Percentiles rank a stretch among this genome's conserved stretches.
Evolutionary conservation across 2,797 vertebrate genomes (phyloP).

Genomic region (Tokudaia muenninki): DNA sequence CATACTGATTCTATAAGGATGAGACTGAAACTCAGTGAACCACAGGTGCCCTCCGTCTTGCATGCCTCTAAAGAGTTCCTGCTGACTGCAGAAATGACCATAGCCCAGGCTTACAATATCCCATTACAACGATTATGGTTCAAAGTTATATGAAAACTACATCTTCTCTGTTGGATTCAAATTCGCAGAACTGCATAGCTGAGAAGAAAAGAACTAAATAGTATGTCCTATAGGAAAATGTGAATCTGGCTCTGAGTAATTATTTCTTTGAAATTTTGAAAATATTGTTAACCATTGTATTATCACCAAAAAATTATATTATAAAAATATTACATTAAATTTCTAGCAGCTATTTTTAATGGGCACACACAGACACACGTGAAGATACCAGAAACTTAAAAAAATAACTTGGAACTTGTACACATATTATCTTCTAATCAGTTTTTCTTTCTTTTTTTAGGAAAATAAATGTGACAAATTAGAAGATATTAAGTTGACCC

Average conservation of each 20-base stretch:
- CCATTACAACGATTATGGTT: slow-evolving; percentile 84
- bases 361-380: too few species aligned
- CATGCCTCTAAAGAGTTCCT: slow-evolving; percentile 81
- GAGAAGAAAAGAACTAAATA: slow-evolving; percentile 81
- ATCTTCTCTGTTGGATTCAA: slow-evolving; percentile 85
- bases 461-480: slow-evolving; percentile 57
- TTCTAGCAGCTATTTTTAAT: neutral
- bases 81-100: slow-evolving; percentile 84
- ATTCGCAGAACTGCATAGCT: slow-evolving; percentile 82
- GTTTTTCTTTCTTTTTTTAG: slow-evolving; percentile 25
- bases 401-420: slow-evolving; percentile 16
- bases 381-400: neutral
- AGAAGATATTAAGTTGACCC: neutral
- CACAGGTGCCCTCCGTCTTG: slow-evolving; percentile 82
- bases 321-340: slow-evolving; percentile 33
- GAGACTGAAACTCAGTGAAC: slow-evolving; percentile 74
- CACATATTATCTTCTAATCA: slow-evolving; percentile 29
- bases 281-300: slow-evolving; percentile 72
- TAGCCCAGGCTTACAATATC: slow-evolving; percentile 83
- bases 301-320: slow-evolving; percentile 71
- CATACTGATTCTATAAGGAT: slow-evolving; percentile 61
- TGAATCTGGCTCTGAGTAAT: slow-evolving; percentile 73
- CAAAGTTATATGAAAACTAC: slow-evolving; percentile 85
- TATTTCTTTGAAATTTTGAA: slow-evolving; percentile 76
- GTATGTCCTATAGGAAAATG: slow-evolving; percentile 79